Evolutionary conservation across 2,888 invertebrate species (phyloP), one percentile per base, ranked within the genome.

Genomic region (Dioctria rufipes): DNA sequence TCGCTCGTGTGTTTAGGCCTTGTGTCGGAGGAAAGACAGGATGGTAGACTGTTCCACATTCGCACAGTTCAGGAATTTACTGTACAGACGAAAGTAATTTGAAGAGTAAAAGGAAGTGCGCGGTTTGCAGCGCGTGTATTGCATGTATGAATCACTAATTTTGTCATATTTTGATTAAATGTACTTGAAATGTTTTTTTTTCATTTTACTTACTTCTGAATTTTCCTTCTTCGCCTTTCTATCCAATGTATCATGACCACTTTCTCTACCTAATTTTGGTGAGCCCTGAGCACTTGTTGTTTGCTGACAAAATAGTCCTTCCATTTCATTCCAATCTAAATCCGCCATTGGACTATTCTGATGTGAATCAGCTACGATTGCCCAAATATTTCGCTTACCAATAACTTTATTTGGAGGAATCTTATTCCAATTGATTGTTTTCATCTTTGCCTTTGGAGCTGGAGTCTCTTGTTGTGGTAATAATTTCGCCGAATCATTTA

Each of bases 351-450:
- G 95, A 2, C 94, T 94, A 86, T 95, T 93, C 86, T 96, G 94
- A 89, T 96, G 96, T 85, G 93, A 94, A 84, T 93, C 93, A 3
- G 96, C 96, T 83, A 98, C 95, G 83, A 95, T 91, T 1, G 96
- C 95, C 98, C 98, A 98, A 85, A 98, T 94, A 88, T 98, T 98
- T 85, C 95, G 93, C 87, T 95, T 95, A 69, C 96, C 96, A 81
- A 97, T 92, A 51, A 97, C 95, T 90, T 96, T 96, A 87, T 94
- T 94, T 86, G 94, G 95, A 54, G 98, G 97, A 85, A 98, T 97
- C 89, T 98, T 98, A 87, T 96, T 96, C 98, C 98, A 99, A 87
- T 98, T 98, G 83, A 98, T 95, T 0, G 98, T 97, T 90, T 97
- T 98, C 97, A 98, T 98, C 89, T 98, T 98, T 43, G 95, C 93